Conservation (phyloP, 2,797 vertebrate species). For the Geotrypetes seraphini region DNA sequence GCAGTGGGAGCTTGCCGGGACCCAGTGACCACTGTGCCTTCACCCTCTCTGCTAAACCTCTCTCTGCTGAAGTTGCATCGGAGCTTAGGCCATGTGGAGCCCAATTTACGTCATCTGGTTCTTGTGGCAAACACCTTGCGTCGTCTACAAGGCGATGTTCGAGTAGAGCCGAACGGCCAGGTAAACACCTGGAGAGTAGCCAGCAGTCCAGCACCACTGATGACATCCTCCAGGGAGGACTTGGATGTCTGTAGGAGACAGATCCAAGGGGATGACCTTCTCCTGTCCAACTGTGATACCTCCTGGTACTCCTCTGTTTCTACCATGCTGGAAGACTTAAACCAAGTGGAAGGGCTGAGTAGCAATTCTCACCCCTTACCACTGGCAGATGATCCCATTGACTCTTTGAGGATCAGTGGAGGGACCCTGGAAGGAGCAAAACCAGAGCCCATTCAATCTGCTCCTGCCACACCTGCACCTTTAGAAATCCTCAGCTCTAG, state of each 20-base stretch:
- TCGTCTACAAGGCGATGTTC: conserved; percentile 38
- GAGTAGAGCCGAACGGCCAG: not conserved
- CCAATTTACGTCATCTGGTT: conserved; percentile 39
- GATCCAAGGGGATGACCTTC: not conserved
- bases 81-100: conserved; percentile 40
- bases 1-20: conserved; percentile 6
- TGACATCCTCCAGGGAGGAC: not conserved
- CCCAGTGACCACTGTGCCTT: not conserved
- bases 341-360: conserved; percentile 29
- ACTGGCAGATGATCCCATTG: conserved; percentile 16
- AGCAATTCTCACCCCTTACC: conserved; percentile 9
- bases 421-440: not conserved
- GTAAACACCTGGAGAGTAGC: not conserved
- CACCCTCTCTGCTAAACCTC: conserved; percentile 40
- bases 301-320: conserved; percentile 36
- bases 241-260: not conserved
- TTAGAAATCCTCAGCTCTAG: conserved; percentile 27
- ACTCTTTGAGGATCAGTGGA: conserved; percentile 3
- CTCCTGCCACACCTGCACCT: not conserved
- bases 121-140: conserved; percentile 43
- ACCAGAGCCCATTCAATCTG: not conserved
- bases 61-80: conserved; percentile 44
- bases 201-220: not conserved
- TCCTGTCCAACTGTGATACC: conserved; percentile 25
- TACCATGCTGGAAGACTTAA: conserved; percentile 37